These are phyloP conservation scores for Hemicentrotus pulcherrimus DNA, from an alignment of 35 echinoderm and acorn worm species.

Conservation along the genomic window DNA sequence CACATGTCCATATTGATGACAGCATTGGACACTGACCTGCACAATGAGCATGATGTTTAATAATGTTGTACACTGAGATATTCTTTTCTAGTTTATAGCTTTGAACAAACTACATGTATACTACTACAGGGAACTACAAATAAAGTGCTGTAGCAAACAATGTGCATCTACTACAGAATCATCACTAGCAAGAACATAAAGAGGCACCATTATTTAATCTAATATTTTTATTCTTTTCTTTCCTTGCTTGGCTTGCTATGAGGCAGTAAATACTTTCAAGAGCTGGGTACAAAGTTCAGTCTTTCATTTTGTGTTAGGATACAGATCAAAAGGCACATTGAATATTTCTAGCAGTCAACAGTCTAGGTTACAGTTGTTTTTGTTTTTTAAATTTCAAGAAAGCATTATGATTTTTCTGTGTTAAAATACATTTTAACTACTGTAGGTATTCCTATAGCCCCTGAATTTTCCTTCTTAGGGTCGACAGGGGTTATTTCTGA, in stretches of 20 bases:
- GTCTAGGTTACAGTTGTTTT: not conserved
- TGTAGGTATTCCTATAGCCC: no score
- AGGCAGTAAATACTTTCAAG: not conserved
- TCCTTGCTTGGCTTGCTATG: not conserved
- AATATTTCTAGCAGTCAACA: not conserved
- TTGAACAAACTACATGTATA: not conserved
- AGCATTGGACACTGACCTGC: not conserved
- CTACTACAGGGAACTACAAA: not conserved
- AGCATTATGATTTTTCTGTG: no score
- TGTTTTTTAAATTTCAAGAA: no score
- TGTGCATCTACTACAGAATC: no score
- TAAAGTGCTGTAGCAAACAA: not conserved
- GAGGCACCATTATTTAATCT: no score
- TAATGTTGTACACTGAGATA: not conserved
- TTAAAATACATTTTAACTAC: no score
- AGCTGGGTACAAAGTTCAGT: not conserved
- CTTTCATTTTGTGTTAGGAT: slow-evolving; percentile 26
- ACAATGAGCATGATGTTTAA: no score
- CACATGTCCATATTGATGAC: not conserved
- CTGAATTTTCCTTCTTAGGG: no score
- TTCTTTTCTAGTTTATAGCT: not conserved
- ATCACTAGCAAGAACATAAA: no score
- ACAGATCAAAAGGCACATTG: not conserved
- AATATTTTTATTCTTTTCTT: not conserved
- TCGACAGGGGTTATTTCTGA: no score